Evolutionary conservation across 2,888 invertebrate genomes (phyloP), one percentile per base, ranked within the genome.

Genomic region (Copidosoma aretas): DNA sequence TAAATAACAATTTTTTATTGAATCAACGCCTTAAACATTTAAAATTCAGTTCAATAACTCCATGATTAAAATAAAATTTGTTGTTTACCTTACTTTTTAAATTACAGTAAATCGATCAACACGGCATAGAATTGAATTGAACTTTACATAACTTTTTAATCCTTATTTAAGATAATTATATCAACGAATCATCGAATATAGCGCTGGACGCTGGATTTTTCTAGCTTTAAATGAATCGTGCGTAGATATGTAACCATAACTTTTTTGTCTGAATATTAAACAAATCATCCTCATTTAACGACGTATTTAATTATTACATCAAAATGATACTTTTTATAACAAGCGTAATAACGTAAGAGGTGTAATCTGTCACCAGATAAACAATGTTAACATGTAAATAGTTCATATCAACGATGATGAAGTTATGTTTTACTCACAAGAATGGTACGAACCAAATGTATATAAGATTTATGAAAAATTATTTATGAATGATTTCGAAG

Each of bases 151-250:
- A 12, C 3, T 46, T 14, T 3, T 46, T 12, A 46, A 1, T n/a
- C n/a, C n/a, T n/a, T n/a, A n/a, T 46, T 15, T 15, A 46, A 46
- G 17, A 17, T 46, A 14, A 46, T 46, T 60, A 19, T 60, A n/a
- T 41, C 25, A 15, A 8, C 12, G 17, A 15, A 15, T 17, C 43
- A 17, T 46, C 14, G 43, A 15, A 46, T 46, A 43, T 21, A 65
- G 64, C 59, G 64, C 64, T 65, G 65, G 60, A 59, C 65, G 60
- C 65, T 60, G 49, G 53, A 41, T 49, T 46, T 21, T 60, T 54
- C 14, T 60, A 43, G 19, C 15, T 54, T 24, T 15, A 24, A 54
- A 54, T 22, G 53, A 54, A 21, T 10, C 53, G 53, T 53, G 22
- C 21, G 3, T 24, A 1, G 22, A 22, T 10, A 22, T 22, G 15